Percentiles rank a stretch among this genome's conserved stretches.
phyloP scores from a whole-genome alignment of 2,113 vertebrate genomes.

The Megalops atlanticus region DNA sequence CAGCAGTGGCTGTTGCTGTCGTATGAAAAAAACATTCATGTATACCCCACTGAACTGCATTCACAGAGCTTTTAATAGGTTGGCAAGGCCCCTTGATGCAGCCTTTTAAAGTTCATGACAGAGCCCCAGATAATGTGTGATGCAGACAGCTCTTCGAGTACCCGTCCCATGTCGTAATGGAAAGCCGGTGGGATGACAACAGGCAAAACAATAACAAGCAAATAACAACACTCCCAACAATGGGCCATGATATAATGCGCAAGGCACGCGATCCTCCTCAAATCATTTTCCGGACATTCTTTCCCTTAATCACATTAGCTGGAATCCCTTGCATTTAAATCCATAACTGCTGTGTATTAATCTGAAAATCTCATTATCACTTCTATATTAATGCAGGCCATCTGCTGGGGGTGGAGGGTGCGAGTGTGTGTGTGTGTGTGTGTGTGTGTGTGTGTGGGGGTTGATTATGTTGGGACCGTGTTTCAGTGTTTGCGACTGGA shows the following conservation, averaged over 20 bases:
- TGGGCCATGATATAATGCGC: slow-evolving; percentile 23
- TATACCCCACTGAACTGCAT: background rate
- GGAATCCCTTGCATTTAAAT: slow-evolving; percentile 71
- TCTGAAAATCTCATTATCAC: slow-evolving; percentile 73
- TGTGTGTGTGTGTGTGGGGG: too few relatives aligned
- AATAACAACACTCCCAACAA: slow-evolving; percentile 47
- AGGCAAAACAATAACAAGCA: slow-evolving; percentile 53
- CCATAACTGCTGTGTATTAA: slow-evolving; percentile 75
- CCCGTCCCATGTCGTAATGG: background rate
- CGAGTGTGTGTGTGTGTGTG: too few relatives aligned
- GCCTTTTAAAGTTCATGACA: background rate
- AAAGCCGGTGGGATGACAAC: slow-evolving; percentile 39
- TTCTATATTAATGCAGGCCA: slow-evolving; percentile 74
- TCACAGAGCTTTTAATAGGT: background rate
- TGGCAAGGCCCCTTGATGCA: background rate
- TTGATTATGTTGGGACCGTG: slow-evolving; percentile 29
- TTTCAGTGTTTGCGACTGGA: slow-evolving; percentile 43
- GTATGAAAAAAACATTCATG: background rate
- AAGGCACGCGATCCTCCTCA: slow-evolving; percentile 41
- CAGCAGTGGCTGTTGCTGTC: background rate
- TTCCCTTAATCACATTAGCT: slow-evolving; percentile 72
- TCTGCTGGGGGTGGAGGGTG: slow-evolving; percentile 60
- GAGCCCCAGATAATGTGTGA: background rate
- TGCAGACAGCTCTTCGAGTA: background rate
- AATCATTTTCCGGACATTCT: slow-evolving; percentile 62